Evolutionary conservation across 2,888 invertebrate species (phyloP).

Genomic region (Zhuqinia jingwanae): DNA sequence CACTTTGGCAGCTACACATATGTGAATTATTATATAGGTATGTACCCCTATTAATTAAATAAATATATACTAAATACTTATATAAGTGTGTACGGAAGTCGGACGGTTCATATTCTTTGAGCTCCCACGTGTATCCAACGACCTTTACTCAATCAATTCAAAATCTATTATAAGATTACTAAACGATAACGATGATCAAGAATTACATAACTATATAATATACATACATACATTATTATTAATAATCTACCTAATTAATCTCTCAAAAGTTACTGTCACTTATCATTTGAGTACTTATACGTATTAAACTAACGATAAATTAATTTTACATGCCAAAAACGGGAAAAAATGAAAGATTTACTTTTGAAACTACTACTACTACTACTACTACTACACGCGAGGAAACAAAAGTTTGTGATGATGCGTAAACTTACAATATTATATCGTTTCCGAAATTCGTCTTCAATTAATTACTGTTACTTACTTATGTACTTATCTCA

Average conservation of each 20-base stretch:
- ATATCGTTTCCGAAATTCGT: conserved; percentile 43
- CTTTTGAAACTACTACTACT: neutral
- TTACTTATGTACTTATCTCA: too few species aligned
- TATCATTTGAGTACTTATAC: neutral
- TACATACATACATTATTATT: neutral
- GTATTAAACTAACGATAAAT: neutral
- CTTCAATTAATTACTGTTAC: conserved; percentile 54
- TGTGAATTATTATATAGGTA: too few species aligned
- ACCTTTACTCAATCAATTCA: conserved; percentile 61
- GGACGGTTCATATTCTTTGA: conserved; percentile 36
- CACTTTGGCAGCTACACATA: too few species aligned
- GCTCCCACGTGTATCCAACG: conserved; percentile 49
- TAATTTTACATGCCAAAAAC: conserved; percentile 41
- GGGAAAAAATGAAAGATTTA: conserved; percentile 11
- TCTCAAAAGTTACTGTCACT: too few species aligned
- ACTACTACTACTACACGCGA: conserved; percentile 37
- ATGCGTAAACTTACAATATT: conserved; percentile 34
- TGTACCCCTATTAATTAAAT: neutral
- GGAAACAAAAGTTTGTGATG: conserved; percentile 58
- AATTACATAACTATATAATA: conserved; percentile 13
- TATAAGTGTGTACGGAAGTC: neutral
- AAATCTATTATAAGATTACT: neutral
- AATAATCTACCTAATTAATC: too few species aligned
- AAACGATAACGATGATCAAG: conserved; percentile 11
- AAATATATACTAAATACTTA: neutral